A percentile compares a stretch with the other conserved stretches of the same genome.
phyloP scores from a whole-genome alignment of 2,113 vertebrate genomes.

The human region DNA sequence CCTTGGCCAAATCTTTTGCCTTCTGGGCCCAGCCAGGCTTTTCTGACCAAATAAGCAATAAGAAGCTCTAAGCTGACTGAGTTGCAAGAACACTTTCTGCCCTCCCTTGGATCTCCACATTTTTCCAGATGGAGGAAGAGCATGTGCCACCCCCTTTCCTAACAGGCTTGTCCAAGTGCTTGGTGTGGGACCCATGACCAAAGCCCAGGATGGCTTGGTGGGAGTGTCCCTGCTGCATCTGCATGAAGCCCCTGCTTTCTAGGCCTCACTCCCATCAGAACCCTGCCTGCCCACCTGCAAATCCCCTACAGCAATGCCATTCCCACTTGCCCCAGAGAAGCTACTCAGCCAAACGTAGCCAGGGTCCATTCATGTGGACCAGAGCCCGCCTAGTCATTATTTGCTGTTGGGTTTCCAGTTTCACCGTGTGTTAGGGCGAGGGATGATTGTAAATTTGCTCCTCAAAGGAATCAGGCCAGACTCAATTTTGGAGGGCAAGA shows the following conservation, averaged over 20 bases:
- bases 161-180: not conserved
- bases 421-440: not conserved
- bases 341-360: not conserved
- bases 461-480: not conserved
- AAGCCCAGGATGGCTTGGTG: not conserved
- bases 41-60: constrained; percentile 68
- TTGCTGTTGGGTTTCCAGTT: not conserved
- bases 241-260: not conserved
- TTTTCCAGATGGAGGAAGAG: not conserved
- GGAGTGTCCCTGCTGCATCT: not conserved
- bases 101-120: not conserved
- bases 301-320: not conserved
- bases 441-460: not conserved
- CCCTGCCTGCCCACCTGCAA: not conserved
- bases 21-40: not conserved
- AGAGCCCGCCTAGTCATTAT: not conserved
- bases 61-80: not conserved
- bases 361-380: not conserved
- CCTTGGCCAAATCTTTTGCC: not conserved
- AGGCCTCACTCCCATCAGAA: not conserved
- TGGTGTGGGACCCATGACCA: not conserved
- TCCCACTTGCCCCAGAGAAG: not conserved
- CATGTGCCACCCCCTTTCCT: not conserved
- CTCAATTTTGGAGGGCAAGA: not conserved
- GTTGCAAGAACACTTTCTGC: not conserved